These are phyloP conservation scores for Dolichoris vasculosae DNA, from an alignment of 1,140 invertebrate genomes.

Conservation along the genomic window DNA sequence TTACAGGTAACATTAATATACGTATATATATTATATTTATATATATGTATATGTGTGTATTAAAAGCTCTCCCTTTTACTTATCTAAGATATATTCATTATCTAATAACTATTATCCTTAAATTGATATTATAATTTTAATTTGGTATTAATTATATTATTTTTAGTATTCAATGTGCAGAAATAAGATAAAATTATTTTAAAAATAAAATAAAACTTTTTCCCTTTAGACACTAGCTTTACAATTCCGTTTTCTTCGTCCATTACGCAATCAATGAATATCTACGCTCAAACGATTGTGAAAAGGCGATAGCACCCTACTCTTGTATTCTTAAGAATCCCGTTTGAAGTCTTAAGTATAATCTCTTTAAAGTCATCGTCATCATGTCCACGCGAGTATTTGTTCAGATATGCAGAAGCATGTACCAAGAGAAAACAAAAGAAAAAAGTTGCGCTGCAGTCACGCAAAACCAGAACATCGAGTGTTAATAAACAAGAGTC, in stretches of 20 bases:
- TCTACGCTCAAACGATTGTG: constrained; percentile 10
- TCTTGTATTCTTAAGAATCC: constrained; percentile 7
- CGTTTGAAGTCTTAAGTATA: not conserved
- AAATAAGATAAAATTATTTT: not conserved
- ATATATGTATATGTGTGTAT: no score
- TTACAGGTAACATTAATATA: no score
- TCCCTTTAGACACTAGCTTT: not conserved
- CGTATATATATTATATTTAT: no score
- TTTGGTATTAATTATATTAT: not conserved
- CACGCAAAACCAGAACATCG: constrained; percentile 6
- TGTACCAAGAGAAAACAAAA: not conserved
- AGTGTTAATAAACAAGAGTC: not conserved
- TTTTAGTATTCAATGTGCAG: not conserved
- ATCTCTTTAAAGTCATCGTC: constrained; percentile 32
- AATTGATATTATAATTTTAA: not conserved
- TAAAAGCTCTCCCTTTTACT: not conserved
- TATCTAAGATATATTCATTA: not conserved
- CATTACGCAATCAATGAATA: not conserved
- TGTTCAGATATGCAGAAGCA: not conserved
- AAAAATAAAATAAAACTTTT: not conserved
- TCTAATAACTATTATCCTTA: not conserved
- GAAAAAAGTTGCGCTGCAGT: not conserved
- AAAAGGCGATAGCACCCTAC: constrained; percentile 21
- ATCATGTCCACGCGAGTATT: not conserved
- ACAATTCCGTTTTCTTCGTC: not conserved